Evolutionary conservation across 2,888 invertebrate species (phyloP), one percentile per base, ranked within the genome.

Genomic region (Volucella bombylans): DNA sequence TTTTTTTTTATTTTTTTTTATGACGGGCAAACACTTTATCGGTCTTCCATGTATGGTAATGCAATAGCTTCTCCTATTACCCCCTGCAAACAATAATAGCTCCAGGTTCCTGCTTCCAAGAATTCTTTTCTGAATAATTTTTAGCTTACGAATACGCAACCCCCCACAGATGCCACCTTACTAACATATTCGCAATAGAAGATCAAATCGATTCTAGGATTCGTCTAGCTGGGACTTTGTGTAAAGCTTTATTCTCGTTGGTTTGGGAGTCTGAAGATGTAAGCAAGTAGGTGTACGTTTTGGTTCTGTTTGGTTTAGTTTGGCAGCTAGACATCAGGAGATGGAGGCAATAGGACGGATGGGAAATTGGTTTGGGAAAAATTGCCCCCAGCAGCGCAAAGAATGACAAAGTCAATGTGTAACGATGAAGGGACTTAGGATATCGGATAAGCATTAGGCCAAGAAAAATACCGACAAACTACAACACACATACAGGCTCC

Each of bases 11-110:
- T n/a, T n/a, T n/a, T n/a, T 79, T 23, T 67, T 67, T 79, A 74
- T 74, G 71, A 38, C 55, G 79, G 67, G 65, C 71, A 71, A 76
- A 61, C 83, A 79, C 83, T 69, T 79, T 74, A 71, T 74, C 65
- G 62, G 64, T 39, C 73, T 43, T 47, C 64, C 67, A 80, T 76
- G 55, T 67, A 80, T 76, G 71, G 54, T 80, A 83, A 83, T 80
- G 74, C 47, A 67, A 80, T 74, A 65, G 52, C 79, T 79, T 18
- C 74, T 47, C 31, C 65, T 64, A 83, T 79, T 79, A 69, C 43
- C 55, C 43, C 55, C 31, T 69, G 69, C 65, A 65, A 18, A 69
- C 79, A 74, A 73, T 64, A 82, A 78, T 73, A 73, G 45, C 67
- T 18, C 14, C 39, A 61, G 61, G 67, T 31, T 54, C 41, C 54